Evolutionary conservation across 2,113 vertebrate species (phyloP).

Genomic region (Coreoperca whiteheadi): DNA sequence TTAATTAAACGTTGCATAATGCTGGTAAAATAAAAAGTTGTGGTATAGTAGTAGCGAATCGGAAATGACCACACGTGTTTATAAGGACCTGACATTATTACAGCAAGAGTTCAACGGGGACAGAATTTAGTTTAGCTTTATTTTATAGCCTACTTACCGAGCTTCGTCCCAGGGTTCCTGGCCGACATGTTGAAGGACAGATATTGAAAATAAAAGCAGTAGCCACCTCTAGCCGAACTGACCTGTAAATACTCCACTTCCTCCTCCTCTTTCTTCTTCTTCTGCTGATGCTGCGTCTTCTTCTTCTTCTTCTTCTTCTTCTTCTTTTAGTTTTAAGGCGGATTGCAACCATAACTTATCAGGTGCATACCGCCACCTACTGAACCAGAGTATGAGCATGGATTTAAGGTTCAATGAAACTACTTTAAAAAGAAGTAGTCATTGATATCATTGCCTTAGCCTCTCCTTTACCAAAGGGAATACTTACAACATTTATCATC

Average conservation of each 20-base stretch:
- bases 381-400: no score
- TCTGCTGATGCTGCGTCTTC: not conserved
- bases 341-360: no score
- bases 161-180: slow-evolving; percentile 45
- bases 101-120: not conserved
- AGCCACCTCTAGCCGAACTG: not conserved
- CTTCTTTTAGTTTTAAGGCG: no score
- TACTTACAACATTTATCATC: no score
- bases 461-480: no score
- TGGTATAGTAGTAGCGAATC: not conserved
- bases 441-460: no score
- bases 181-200: slow-evolving; percentile 20
- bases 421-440: no score
- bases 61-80: not conserved
- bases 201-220: not conserved
- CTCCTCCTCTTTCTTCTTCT: not conserved
- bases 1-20: not conserved
- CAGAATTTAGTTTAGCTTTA: not conserved
- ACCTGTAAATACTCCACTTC: not conserved
- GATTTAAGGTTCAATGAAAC: no score
- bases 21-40: not conserved
- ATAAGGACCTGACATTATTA: not conserved
- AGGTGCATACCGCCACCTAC: no score
- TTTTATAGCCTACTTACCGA: slow-evolving; percentile 29
- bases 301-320: no score